A percentile compares a stretch with the other conserved stretches of the same genome.
Evolutionary conservation across 2,888 invertebrate species (phyloP).

Genomic region (Pristionchus exspectatus): DNA sequence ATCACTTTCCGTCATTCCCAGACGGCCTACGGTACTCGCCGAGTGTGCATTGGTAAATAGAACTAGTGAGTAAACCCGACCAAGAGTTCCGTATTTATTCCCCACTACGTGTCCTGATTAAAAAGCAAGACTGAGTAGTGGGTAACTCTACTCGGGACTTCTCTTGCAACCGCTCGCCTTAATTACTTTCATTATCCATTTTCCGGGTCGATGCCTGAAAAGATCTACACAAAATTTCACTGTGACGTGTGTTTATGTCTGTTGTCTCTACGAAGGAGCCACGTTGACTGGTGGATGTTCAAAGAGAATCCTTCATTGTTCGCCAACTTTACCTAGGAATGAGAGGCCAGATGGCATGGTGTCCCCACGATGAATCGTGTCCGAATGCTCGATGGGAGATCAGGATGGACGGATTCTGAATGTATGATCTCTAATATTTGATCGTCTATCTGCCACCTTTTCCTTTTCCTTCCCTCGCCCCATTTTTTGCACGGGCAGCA

Average conservation of each 20-base stretch:
- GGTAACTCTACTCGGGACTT: too few relatives aligned
- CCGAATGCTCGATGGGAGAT: constrained; percentile 29
- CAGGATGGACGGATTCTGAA: constrained; percentile 28
- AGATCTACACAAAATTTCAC: too few relatives aligned
- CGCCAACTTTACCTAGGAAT: not conserved
- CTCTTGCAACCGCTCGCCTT: not conserved
- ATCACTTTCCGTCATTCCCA: not conserved
- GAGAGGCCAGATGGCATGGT: constrained; percentile 44
- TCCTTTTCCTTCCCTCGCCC: not conserved
- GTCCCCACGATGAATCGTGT: not conserved
- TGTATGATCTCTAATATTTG: not conserved
- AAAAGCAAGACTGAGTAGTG: too few relatives aligned
- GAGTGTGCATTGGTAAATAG: not conserved
- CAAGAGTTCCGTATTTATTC: not conserved
- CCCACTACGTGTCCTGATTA: too few relatives aligned
- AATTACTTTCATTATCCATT: not conserved
- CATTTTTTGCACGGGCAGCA: not conserved
- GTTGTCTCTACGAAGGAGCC: too few relatives aligned
- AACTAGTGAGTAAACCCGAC: not conserved
- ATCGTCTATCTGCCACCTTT: not conserved
- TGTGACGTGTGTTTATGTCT: too few relatives aligned
- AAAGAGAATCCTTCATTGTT: not conserved
- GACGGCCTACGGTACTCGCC: not conserved
- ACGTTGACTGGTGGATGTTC: not conserved
- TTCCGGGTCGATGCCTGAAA: too few relatives aligned